These are phyloP conservation scores for Thalassarche chlororhynchos DNA, from an alignment of 2,113 vertebrate species.

Conservation along the genomic window DNA sequence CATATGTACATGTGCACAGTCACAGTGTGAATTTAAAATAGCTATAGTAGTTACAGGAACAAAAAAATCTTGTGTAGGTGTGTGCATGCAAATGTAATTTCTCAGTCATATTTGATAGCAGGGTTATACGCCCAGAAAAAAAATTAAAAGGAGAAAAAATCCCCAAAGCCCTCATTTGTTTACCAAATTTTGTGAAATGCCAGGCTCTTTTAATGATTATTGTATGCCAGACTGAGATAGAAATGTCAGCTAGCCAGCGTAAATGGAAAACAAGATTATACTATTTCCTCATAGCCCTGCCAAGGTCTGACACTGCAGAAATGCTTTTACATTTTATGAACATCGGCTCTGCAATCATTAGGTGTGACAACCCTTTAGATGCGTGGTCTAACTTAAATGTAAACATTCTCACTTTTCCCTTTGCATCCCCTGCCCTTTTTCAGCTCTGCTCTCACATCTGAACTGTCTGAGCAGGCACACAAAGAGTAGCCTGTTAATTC, in stretches of 20 bases:
- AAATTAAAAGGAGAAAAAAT: background rate
- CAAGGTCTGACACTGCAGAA: background rate
- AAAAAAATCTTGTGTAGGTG: background rate
- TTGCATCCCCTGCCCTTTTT: background rate
- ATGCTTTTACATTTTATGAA: background rate
- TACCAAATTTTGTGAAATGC: constrained; percentile 4
- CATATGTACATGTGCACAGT: background rate
- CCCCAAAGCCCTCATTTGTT: background rate
- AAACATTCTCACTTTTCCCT: background rate
- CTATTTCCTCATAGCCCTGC: background rate
- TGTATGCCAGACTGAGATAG: background rate
- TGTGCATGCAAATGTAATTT: background rate
- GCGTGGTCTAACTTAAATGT: background rate
- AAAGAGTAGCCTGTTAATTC: background rate
- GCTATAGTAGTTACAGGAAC: background rate
- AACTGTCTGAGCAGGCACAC: background rate
- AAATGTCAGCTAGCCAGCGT: background rate
- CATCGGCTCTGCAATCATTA: background rate
- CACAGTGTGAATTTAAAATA: background rate
- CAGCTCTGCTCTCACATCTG: background rate
- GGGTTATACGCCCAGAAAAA: background rate
- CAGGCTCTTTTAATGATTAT: background rate
- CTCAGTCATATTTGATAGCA: background rate
- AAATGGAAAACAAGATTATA: constrained; percentile 24
- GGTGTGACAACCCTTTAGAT: background rate